phyloP scores from a whole-genome alignment of 2,888 invertebrate species.

The Ametastegia equiseti region DNA sequence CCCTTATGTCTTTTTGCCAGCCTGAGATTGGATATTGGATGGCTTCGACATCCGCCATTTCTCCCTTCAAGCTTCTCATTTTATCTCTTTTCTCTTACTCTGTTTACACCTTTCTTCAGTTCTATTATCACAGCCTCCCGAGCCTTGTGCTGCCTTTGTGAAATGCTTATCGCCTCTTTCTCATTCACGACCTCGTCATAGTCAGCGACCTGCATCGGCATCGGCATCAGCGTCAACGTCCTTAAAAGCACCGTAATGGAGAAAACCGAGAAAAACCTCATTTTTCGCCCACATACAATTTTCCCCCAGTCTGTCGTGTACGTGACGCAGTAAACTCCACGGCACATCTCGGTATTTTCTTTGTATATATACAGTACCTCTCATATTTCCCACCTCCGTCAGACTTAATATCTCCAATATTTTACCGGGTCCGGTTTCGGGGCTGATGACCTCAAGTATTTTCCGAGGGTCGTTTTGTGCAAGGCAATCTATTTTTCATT shows the following conservation, averaged over 20 bases:
- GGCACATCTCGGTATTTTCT: background rate
- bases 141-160: background rate
- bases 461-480: background rate
- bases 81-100: background rate
- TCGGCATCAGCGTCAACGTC: conserved; percentile 17
- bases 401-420: background rate
- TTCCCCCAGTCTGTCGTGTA: background rate
- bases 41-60: background rate
- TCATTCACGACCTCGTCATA: background rate
- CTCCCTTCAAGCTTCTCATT: background rate
- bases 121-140: background rate
- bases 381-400: conserved; percentile 10
- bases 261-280: background rate
- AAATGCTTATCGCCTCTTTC: conserved; percentile 19
- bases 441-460: background rate
- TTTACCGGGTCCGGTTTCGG: background rate
- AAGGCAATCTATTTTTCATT: background rate
- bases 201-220: conserved; percentile 7
- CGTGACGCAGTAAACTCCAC: background rate
- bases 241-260: background rate
- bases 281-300: background rate
- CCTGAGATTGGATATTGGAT: conserved; percentile 12
- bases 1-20: background rate
- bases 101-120: background rate
- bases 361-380: too few relatives aligned